Base-by-base conservation (phyloP, 1,140 invertebrate species). In the Trypoxylus dichotomus region DNA sequence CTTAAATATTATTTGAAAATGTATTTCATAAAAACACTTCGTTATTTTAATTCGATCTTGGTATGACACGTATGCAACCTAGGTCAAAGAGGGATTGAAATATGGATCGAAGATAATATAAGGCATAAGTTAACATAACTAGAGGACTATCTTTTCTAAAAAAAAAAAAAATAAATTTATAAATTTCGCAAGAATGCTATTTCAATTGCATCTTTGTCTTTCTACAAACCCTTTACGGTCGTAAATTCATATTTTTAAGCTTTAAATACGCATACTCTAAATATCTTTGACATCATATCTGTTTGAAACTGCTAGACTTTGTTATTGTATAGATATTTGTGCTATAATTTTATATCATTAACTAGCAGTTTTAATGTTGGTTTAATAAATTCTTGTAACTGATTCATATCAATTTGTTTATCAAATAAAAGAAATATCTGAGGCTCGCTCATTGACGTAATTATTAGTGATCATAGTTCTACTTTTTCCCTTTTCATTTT, bases 361-460 rank as follows among this genome's bases (percentile, higher is more conserved):
- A 68, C 74, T 76, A 77, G 78, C 79, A 80, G 78, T 79, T 80
- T 81, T 76, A 27, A 75, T 71, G 75, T 79, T 79, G 76, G 74
- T 82, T 79, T 81, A 79, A 79, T 81, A 80, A 79, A 77, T 82
- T 81, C 79, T 78, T 79, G 81, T 82, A 84, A 85, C 83, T 79
- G 78, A 84, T 83, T 83, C 84, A 85, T 85, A 85, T 85, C 84
- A 85, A 83, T 84, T 84, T 83, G 80, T 83, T 85, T 83, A 85
- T 84, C 83, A 84, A 80, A 82, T 82, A 74, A 79, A 79, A 74
- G 74, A 78, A 80, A 79, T 81, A 80, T 79, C 77, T 77, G 77
- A 77, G 74, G 72, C 72, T 74, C 72, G 72, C 72, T 74, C 72
- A 74, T 74, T 32, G 24, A 71, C 24, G 72, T 74, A 74, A 74